A percentile compares a stretch with the other conserved stretches of the same genome.
These are phyloP conservation scores for Melanerpes formicivorus DNA, from an alignment of 2,113 vertebrate genomes.

Conservation along the genomic window DNA sequence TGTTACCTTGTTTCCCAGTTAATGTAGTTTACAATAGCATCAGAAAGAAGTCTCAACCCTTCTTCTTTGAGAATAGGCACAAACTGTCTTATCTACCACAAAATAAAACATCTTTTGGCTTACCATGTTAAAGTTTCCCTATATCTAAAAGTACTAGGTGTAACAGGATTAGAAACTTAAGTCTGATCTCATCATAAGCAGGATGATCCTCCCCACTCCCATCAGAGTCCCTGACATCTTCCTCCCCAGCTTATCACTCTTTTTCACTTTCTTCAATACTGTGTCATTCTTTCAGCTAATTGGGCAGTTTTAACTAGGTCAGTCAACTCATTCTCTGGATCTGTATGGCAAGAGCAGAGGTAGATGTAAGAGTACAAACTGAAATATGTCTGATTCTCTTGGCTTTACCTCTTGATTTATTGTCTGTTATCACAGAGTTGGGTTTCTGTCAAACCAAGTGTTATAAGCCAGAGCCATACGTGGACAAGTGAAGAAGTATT, in stretches of 20 bases:
- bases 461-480: background rate
- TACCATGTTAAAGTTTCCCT: background rate
- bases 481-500: fast-evolving
- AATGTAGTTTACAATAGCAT: background rate
- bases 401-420: background rate
- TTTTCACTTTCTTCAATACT: background rate
- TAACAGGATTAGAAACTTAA: background rate
- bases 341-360: background rate
- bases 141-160: background rate
- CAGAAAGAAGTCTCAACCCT: background rate
- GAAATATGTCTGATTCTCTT: background rate
- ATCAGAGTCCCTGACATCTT: background rate
- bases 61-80: background rate
- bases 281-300: background rate
- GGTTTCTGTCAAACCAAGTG: background rate
- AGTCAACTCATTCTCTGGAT: background rate
- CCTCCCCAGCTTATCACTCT: background rate
- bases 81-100: background rate
- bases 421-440: background rate
- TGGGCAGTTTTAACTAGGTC: conserved; percentile 8
- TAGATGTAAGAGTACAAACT: background rate
- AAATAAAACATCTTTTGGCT: background rate
- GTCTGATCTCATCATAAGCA: background rate
- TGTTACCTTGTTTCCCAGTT: background rate
- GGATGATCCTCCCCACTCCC: background rate